Conservation (phyloP, 2,797 vertebrate species). For the Xenopus petersii region DNA sequence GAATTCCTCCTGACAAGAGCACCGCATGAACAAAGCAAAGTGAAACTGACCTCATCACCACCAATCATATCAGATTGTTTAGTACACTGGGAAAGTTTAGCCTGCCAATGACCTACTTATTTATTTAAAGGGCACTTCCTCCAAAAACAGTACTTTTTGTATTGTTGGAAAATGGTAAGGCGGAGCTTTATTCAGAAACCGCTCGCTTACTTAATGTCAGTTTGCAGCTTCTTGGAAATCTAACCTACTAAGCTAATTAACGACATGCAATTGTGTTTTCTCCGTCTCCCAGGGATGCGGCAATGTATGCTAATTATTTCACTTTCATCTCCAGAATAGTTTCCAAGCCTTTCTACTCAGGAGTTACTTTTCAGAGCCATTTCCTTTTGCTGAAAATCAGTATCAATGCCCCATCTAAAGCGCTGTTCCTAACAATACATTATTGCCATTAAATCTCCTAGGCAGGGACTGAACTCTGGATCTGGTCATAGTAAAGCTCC, state of each 20-base stretch:
- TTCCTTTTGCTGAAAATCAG: background rate
- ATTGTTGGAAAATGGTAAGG: background rate
- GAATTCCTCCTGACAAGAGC: slow-evolving; percentile 65
- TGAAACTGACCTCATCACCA: slow-evolving; percentile 65
- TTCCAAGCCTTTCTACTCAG: background rate
- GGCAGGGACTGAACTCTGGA: too few species aligned
- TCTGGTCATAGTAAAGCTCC: too few species aligned
- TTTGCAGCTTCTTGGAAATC: background rate
- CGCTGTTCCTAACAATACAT: too few species aligned
- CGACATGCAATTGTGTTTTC: background rate
- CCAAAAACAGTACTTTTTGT: background rate
- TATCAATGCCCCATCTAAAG: background rate
- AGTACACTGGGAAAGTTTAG: slow-evolving; percentile 58
- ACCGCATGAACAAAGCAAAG: slow-evolving; percentile 59
- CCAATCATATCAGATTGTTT: slow-evolving; percentile 63
- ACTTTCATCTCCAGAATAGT: background rate
- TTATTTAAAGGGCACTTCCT: slow-evolving; percentile 61
- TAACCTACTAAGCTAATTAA: background rate
- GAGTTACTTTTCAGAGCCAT: background rate
- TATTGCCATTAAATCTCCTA: too few species aligned
- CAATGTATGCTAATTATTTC: slow-evolving; percentile 1
- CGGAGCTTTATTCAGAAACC: background rate
- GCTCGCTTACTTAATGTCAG: too few species aligned
- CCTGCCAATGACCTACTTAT: slow-evolving; percentile 60
- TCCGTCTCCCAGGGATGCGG: background rate